Base-by-base conservation (phyloP, 2,113 vertebrate species). In the Callithrix jacchus region DNA sequence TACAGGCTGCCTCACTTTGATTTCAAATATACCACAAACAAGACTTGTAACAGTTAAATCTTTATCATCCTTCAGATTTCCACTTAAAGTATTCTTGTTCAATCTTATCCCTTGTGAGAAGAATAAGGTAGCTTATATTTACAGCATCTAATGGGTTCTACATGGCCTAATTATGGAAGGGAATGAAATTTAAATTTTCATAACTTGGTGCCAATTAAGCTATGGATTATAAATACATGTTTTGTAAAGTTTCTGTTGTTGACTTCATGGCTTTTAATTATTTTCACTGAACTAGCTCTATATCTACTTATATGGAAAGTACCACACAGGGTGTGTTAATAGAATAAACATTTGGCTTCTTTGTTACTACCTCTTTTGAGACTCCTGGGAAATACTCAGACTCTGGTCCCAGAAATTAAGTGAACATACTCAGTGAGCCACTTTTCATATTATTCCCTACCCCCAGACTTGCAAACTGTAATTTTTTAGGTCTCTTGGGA, bases 51-150 rank as follows among this genome's bases (percentile, higher is more conserved):
- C 16, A 84, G 56, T 88, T 96, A 87, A 70, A 87, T 87, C 23
- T 42, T 74, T 8, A 81, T 91, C 81, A 23, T 87, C 82, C 13
- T 30, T 97, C 76, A 92, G n/a, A 90, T 93, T 96, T 97, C 76
- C 85, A 91, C 88, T 87, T 95, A 81, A 96, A 97, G 83, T 93
- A 96, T 89, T 95, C 91, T 79, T 96, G 49, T 85, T 97, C 58
- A 68, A 6, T 96, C 90, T 80, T 97, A 95, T 84, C 56, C 35
- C 45, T 71, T 92, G 74, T 40, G 73, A 86, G 37, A 37, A 92
- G 81, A 96, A 93, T 87, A 91, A 97, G 40, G 47, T 95, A 71
- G 23, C 73, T 93, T 54, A 89, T 87, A 82, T 89, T 96, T 95
- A 94, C 30, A 47, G 82, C 27, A 96, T 94, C 56, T 94, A 47